Evolutionary conservation across 2,113 vertebrate genomes (phyloP).

Genomic region (Taxidea taxus): DNA sequence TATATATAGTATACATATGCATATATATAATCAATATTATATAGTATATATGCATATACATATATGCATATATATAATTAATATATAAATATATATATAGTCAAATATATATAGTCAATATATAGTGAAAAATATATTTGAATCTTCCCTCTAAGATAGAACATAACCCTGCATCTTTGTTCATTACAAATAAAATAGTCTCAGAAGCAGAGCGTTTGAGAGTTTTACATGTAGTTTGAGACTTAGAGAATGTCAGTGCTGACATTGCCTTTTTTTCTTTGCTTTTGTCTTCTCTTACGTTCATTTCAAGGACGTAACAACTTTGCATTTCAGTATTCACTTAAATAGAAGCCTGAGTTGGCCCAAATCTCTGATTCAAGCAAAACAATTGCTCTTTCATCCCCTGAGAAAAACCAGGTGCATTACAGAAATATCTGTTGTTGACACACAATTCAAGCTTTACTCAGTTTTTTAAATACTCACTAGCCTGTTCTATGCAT

Average conservation of each 20-base stretch:
- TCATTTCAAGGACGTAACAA: conserved; percentile 28
- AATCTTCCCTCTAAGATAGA: neutral
- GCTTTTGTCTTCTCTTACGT: neutral
- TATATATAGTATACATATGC: no score
- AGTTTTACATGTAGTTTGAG: neutral
- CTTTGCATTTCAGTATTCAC: neutral
- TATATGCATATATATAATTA: no score
- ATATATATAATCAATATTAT: no score
- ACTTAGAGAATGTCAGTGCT: neutral
- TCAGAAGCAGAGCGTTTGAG: neutral
- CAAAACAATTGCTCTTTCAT: neutral
- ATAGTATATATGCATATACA: no score
- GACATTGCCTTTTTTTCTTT: neutral
- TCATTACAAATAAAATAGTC: neutral
- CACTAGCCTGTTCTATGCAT: neutral
- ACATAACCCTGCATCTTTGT: neutral
- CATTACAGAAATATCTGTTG: neutral
- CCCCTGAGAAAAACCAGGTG: neutral
- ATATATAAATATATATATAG: no score
- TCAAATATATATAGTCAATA: no score
- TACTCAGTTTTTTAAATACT: conserved; percentile 7
- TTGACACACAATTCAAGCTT: neutral
- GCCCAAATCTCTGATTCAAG: neutral
- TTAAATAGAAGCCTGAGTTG: conserved; percentile 34
- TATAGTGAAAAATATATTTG: neutral